A percentile compares a stretch with the other conserved stretches of the same genome.
These are phyloP conservation scores for Bombycilla garrulus DNA, from an alignment of 2,113 vertebrate genomes.

Conservation along the genomic window DNA sequence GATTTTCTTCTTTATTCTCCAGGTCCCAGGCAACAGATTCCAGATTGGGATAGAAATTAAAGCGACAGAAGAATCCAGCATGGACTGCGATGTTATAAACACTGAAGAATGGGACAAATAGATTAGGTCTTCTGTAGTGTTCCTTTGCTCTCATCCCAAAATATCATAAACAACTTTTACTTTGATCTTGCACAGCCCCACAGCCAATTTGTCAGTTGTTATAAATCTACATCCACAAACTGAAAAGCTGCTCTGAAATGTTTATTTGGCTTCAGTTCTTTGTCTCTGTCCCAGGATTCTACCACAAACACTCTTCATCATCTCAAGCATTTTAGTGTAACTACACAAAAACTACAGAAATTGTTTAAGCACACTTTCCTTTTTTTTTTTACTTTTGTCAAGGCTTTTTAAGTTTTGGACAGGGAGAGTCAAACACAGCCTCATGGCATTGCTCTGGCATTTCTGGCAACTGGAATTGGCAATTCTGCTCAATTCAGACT, in stretches of 20 bases:
- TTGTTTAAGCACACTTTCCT: background rate
- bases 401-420: background rate
- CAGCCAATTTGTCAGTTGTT: background rate
- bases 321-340: background rate
- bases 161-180: slow-evolving; percentile 16
- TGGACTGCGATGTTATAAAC: slow-evolving; percentile 7
- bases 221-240: background rate
- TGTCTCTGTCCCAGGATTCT: background rate
- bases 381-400: background rate
- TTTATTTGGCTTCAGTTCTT: slow-evolving; percentile 15
- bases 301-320: background rate
- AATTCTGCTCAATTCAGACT: background rate
- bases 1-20: background rate
- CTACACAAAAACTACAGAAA: background rate
- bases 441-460: background rate
- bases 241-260: background rate
- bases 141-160: slow-evolving; percentile 12
- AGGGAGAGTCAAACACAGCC: background rate
- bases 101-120: background rate
- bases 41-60: background rate
- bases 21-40: background rate
- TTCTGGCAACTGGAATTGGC: too few species aligned
- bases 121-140: background rate
- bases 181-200: slow-evolving; percentile 3
- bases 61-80: background rate